phyloP scores from a whole-genome alignment of 2,888 invertebrate genomes.

The Prosapia bicincta region DNA sequence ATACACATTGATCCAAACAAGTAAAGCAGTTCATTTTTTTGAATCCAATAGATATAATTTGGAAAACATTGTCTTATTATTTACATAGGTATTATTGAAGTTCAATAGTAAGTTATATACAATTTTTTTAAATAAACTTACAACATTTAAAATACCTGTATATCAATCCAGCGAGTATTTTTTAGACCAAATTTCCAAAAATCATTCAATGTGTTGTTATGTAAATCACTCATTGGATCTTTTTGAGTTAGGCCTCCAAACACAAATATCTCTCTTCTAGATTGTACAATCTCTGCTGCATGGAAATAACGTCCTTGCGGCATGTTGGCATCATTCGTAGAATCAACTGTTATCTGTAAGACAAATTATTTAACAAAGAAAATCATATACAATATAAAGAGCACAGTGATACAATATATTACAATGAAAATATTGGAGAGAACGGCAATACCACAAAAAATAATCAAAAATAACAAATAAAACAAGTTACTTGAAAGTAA shows the following conservation, averaged over 20 bases:
- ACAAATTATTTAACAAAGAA: slow-evolving; percentile 3
- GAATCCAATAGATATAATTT: neutral
- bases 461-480: too few species aligned
- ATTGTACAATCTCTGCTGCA: slow-evolving; percentile 81
- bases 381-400: too few species aligned
- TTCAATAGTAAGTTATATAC: too few species aligned
- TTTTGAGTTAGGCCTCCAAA: slow-evolving; percentile 74
- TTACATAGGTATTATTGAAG: too few species aligned
- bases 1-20: too few species aligned
- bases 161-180: slow-evolving; percentile 76
- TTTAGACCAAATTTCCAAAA: slow-evolving; percentile 92
- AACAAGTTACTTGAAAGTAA: too few species aligned
- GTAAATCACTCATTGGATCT: neutral
- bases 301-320: slow-evolving; percentile 89
- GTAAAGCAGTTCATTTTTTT: neutral
- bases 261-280: slow-evolving; percentile 80
- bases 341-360: slow-evolving; percentile 68
- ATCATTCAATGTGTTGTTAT: slow-evolving; percentile 71
- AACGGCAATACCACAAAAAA: too few species aligned
- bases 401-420: too few species aligned
- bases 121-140: too few species aligned
- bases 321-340: slow-evolving; percentile 81
- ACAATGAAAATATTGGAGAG: too few species aligned
- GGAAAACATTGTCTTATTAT: neutral
- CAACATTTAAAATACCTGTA: too few species aligned